These are phyloP conservation scores for Catharus bicknelli DNA, from an alignment of 2,113 vertebrate species.

Conservation along the genomic window DNA sequence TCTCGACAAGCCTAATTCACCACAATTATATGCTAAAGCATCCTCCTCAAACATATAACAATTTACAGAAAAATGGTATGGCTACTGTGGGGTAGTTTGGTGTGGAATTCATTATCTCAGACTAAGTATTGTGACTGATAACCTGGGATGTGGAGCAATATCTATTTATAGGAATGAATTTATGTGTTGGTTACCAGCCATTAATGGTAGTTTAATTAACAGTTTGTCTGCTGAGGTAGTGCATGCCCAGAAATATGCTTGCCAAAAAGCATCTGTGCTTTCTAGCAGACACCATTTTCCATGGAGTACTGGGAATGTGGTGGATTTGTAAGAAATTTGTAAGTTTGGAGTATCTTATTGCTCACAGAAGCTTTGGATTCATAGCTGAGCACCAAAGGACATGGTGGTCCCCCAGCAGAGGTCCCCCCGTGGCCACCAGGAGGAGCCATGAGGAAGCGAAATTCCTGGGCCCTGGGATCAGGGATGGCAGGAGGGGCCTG, in stretches of 20 bases:
- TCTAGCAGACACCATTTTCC: not conserved
- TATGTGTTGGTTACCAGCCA: not conserved
- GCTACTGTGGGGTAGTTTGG: not conserved
- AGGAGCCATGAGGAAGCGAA: not conserved
- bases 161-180: not conserved
- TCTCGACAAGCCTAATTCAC: not conserved
- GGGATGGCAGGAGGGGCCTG: rapidly evolving
- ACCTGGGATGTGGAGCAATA: not conserved
- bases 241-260: not conserved
- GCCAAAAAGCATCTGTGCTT: not conserved
- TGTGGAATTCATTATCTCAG: not conserved
- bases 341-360: rapidly evolving
- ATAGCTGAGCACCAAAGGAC: not conserved
- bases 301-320: not conserved
- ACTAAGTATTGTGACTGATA: not conserved
- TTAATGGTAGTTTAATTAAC: not conserved
- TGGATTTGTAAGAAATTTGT: not conserved
- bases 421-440: not conserved
- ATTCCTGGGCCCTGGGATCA: rapidly evolving
- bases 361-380: not conserved
- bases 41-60: not conserved
- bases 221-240: not conserved
- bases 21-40: not conserved
- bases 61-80: not conserved
- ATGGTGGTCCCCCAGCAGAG: not conserved